These are phyloP conservation scores for Phalera bucephala DNA, from an alignment of 2,888 invertebrate species.

Conservation along the genomic window DNA sequence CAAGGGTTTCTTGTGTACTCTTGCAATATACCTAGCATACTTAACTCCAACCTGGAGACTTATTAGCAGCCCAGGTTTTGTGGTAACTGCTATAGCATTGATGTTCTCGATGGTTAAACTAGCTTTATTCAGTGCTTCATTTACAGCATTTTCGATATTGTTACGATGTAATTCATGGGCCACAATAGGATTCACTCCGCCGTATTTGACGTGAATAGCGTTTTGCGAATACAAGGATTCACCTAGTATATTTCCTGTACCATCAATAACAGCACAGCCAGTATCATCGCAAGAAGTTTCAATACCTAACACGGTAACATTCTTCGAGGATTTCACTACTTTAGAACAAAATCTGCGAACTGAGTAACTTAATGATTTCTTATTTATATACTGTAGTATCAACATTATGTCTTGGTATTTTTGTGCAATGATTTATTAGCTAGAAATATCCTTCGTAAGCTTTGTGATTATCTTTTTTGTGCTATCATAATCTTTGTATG, in stretches of 20 bases:
- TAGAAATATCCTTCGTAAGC: too few species aligned
- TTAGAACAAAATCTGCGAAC: neutral
- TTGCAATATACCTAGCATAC: conserved; percentile 90
- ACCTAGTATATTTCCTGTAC: conserved; percentile 87
- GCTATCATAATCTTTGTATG: too few species aligned
- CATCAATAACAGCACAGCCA: conserved; percentile 93
- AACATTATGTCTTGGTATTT: too few species aligned
- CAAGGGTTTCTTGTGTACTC: conserved; percentile 87
- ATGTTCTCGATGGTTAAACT: conserved; percentile 84
- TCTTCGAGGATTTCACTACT: conserved; percentile 10
- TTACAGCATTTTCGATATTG: conserved; percentile 89
- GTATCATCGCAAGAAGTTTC: conserved; percentile 99
- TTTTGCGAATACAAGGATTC: conserved; percentile 93
- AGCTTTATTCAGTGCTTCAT: conserved; percentile 85
- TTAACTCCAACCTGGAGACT: conserved; percentile 91
- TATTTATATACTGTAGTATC: too few species aligned
- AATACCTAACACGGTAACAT: conserved; percentile 88
- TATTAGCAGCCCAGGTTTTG: conserved; percentile 91
- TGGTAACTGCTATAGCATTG: conserved; percentile 95
- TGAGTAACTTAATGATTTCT: neutral
- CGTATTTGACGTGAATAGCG: conserved; percentile 86
- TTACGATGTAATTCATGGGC: conserved; percentile 91
- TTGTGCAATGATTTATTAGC: too few species aligned
- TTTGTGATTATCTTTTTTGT: too few species aligned
- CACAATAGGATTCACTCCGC: conserved; percentile 95